Evolutionary conservation across 2,797 vertebrate species (phyloP).

Genomic region (Gobionotothen gibberifrons): DNA sequence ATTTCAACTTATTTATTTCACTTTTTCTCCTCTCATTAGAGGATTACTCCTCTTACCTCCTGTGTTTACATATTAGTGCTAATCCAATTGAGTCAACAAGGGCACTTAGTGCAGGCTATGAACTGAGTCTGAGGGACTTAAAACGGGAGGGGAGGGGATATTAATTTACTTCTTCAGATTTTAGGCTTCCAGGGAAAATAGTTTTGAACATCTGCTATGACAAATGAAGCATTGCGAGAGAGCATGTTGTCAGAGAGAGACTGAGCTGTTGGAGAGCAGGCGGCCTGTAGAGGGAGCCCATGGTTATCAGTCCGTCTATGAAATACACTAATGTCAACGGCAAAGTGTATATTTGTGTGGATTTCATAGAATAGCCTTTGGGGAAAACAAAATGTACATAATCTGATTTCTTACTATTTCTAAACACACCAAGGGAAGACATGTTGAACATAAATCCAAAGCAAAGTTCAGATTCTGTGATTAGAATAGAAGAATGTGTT

Average conservation of each 20-base stretch:
- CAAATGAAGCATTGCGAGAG: slow-evolving; percentile 80
- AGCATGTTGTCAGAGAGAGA: slow-evolving; percentile 67
- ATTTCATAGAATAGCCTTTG: slow-evolving; percentile 24
- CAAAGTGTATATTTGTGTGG: slow-evolving; percentile 23
- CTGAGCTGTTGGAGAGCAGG: slow-evolving; percentile 45
- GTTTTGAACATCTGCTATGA: slow-evolving; percentile 86
- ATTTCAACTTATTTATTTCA: slow-evolving; percentile 87
- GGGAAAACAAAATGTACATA: slow-evolving; percentile 21
- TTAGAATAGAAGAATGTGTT: slow-evolving; percentile 50
- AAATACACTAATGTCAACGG: slow-evolving; percentile 19
- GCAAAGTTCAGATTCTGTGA: slow-evolving; percentile 40
- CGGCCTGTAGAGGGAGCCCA: slow-evolving; percentile 83
- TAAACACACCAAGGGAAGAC: slow-evolving; percentile 10
- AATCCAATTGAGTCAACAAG: slow-evolving; percentile 92
- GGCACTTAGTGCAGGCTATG: slow-evolving; percentile 88
- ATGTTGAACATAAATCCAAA: slow-evolving; percentile 7
- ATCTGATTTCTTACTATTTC: slow-evolving; percentile 19
- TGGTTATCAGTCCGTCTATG: slow-evolving; percentile 52
- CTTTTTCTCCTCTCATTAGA: slow-evolving; percentile 84
- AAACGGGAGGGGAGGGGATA: slow-evolving; percentile 84
- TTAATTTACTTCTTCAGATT: slow-evolving; percentile 88
- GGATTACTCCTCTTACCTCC: slow-evolving; percentile 89
- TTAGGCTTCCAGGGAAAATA: slow-evolving; percentile 86
- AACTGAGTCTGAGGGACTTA: slow-evolving; percentile 85
- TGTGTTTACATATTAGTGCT: slow-evolving; percentile 90